Percentiles rank a stretch among this genome's conserved stretches.
Conservation (phyloP, 2,797 vertebrate genomes). For the Lophius americanus region DNA sequence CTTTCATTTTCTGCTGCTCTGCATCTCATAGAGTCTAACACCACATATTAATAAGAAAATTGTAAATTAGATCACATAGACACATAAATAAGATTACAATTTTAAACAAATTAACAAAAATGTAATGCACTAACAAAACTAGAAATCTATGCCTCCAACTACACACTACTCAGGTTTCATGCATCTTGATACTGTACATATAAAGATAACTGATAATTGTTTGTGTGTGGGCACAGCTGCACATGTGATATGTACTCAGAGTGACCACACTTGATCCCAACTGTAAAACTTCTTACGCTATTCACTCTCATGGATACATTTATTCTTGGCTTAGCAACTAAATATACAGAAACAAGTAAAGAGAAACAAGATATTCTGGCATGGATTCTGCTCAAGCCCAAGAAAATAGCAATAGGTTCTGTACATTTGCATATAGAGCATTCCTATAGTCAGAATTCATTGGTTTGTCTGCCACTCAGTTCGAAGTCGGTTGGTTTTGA, state of each 20-base stretch:
- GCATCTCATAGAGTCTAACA: too few species aligned
- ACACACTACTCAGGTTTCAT: not conserved
- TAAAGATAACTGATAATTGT: slow-evolving; percentile 10
- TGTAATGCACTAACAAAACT: not conserved
- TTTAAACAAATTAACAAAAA: too few species aligned
- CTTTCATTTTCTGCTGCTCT: too few species aligned
- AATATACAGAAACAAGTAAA: slow-evolving; percentile 1
- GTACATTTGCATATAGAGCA: slow-evolving; percentile 44
- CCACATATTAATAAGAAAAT: too few species aligned
- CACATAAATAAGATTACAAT: too few species aligned
- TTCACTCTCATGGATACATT: slow-evolving; percentile 1
- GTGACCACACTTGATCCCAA: slow-evolving; percentile 8
- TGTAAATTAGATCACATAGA: too few species aligned
- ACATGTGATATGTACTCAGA: slow-evolving; percentile 9
- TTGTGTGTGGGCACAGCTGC: slow-evolving; percentile 15
- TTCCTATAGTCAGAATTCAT: slow-evolving; percentile 30
- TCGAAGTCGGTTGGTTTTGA: slow-evolving; percentile 23
- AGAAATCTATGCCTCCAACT: not conserved
- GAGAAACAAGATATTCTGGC: not conserved
- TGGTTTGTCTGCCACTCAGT: slow-evolving; percentile 26
- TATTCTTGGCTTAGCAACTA: slow-evolving; percentile 25
- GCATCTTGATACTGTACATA: not conserved
- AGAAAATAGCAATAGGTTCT: slow-evolving; percentile 19
- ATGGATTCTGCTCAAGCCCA: slow-evolving; percentile 12
- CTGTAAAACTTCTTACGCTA: not conserved